Conservation (phyloP, 1,140 invertebrate genomes). For the Anadara kagoshimensis region DNA sequence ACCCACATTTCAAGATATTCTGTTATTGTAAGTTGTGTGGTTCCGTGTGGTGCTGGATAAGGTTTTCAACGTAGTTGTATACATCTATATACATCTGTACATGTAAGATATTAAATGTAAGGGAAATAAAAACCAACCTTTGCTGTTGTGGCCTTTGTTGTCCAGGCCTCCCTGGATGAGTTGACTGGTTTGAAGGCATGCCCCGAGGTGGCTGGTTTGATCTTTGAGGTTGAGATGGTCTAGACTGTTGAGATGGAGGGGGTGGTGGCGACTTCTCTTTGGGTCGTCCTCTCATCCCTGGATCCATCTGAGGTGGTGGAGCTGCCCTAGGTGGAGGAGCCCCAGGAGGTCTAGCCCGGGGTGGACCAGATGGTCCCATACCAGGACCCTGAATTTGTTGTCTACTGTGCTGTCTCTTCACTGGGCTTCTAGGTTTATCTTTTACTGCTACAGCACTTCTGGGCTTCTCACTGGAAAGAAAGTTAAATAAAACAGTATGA, state of each 20-base stretch:
- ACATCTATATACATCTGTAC: no score
- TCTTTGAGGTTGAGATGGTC: conserved; percentile 7
- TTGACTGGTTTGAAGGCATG: background rate
- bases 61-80: no score
- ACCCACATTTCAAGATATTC: no score
- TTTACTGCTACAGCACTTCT: conserved; percentile 13
- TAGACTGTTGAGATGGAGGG: background rate
- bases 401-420: conserved; percentile 14
- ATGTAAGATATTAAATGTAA: no score
- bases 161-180: background rate
- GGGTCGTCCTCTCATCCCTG: background rate
- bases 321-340: background rate
- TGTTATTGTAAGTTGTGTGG: no score
- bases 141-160: background rate
- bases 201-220: background rate
- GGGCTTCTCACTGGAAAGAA: conserved; percentile 11
- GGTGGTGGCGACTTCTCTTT: conserved; percentile 11
- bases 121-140: no score
- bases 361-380: conserved; percentile 8
- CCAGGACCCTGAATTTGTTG: background rate
- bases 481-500: background rate
- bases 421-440: conserved; percentile 6
- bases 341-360: conserved; percentile 11
- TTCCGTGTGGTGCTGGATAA: no score
- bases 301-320: background rate